A percentile compares a stretch with the other conserved stretches of the same genome.
Conservation (phyloP, 2,113 vertebrate genomes). For the Chrysemys picta region DNA sequence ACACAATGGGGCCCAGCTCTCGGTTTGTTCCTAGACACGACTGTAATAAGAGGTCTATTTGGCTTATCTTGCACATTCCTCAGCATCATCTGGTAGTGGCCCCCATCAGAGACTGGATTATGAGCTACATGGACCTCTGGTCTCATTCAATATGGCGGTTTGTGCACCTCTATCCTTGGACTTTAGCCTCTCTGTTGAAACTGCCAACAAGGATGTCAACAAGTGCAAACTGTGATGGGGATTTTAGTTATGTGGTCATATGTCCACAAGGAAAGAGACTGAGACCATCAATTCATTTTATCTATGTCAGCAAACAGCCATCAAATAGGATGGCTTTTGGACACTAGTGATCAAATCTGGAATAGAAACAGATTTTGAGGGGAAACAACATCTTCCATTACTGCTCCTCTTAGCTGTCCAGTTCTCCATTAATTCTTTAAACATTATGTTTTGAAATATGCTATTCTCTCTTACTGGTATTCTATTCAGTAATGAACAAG, state of each 20-base stretch:
- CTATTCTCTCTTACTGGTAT: neutral
- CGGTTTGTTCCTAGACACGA: neutral
- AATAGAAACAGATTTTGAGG: neutral
- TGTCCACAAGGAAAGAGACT: neutral
- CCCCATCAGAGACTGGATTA: neutral
- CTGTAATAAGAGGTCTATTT: neutral
- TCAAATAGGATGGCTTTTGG: neutral
- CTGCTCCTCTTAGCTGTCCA: neutral
- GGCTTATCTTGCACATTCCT: neutral
- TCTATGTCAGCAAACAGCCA: fast-evolving
- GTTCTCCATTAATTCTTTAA: neutral
- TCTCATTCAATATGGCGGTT: neutral
- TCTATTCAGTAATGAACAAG: neutral
- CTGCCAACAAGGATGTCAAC: neutral
- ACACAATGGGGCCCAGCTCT: neutral
- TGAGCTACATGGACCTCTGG: neutral
- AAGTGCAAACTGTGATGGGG: fast-evolving
- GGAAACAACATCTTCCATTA: neutral
- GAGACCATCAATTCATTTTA: neutral
- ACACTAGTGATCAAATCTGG: neutral
- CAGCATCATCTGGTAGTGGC: neutral
- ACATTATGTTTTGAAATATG: neutral
- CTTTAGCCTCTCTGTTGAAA: neutral
- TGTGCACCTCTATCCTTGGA: neutral
- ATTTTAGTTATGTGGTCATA: neutral